Conservation (phyloP, 1,140 invertebrate species). For the Cheumatopsyche charites region DNA sequence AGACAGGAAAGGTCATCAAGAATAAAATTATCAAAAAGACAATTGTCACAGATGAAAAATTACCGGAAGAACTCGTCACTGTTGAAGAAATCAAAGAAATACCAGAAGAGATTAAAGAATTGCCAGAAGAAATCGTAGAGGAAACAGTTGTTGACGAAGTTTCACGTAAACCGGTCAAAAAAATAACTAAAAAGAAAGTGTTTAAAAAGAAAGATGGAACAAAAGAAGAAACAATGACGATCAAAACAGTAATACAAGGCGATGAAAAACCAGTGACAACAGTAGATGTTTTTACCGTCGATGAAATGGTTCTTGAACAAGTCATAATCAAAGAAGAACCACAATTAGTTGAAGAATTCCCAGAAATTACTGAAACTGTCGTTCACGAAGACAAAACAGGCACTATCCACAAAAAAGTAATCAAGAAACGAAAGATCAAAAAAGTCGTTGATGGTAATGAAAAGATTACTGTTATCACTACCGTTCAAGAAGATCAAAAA, state of each 20-base stretch:
- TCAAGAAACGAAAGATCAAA: slow-evolving; percentile 49
- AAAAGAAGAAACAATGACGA: slow-evolving; percentile 49
- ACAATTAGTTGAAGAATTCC: slow-evolving; percentile 38
- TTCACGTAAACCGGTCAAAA: slow-evolving; percentile 45
- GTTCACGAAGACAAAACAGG: slow-evolving; percentile 31
- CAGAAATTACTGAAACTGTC: slow-evolving; percentile 29
- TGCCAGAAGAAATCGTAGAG: slow-evolving; percentile 30
- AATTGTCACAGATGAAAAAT: not conserved
- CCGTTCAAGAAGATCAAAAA: slow-evolving; percentile 48
- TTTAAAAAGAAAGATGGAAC: slow-evolving; percentile 33
- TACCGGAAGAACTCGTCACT: not conserved
- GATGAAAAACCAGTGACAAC: slow-evolving; percentile 52
- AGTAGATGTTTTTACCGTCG: slow-evolving; percentile 45
- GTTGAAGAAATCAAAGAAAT: too few species aligned
- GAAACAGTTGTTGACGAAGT: slow-evolving; percentile 22
- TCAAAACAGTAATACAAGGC: slow-evolving; percentile 51
- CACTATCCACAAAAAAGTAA: slow-evolving; percentile 45
- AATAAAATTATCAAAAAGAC: not conserved
- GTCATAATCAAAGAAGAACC: slow-evolving; percentile 44
- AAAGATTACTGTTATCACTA: slow-evolving; percentile 56
- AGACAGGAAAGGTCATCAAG: not conserved
- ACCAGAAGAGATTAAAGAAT: slow-evolving; percentile 30
- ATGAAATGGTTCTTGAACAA: slow-evolving; percentile 10
- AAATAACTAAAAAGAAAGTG: slow-evolving; percentile 45
- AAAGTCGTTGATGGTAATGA: slow-evolving; percentile 49